Evolutionary conservation across 2,888 invertebrate species (phyloP), one percentile per base, ranked within the genome.

Genomic region (Tigriopus californicus): DNA sequence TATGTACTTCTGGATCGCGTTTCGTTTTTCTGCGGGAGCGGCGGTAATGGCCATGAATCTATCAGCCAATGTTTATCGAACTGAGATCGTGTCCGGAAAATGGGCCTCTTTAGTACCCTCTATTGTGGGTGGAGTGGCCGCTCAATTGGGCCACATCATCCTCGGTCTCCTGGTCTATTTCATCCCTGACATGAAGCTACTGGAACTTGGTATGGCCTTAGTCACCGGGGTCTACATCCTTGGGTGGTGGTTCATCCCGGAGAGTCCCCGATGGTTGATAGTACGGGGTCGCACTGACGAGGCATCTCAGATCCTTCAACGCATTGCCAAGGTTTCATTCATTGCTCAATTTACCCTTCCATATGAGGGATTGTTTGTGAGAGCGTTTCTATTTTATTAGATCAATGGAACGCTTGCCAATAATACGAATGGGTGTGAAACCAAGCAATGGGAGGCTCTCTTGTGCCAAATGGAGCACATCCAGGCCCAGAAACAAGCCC

Each of bases 131-230:
- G 52, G 52, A 12, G 22, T 52, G 15, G 24, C 52, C 2, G 25
- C 33, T 18, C 25, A 20, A 52, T 25, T 52, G 24, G 52, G 52
- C 15, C 22, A 33, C 10, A 24, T 52, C 10, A n/a, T 24, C 10
- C 52, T 52, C 10, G 52, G 52, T 22, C 52, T 52, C 33, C 13
- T 52, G 52, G 52, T 52, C 13, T 52, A 52, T 33, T 22, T 52
- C 22, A 18, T 52, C 10, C 52, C 52, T 25, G 33, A 15, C 11
- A 25, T 52, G 52, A 33, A 33, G 33, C 33, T 33, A 3, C 8
- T 33, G 33, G 33, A 33, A 8, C 33, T 33, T 33, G 33, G 33
- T 5, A 33, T 33, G 33, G 33, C 33, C 8, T 33, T 33, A 8
- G 15, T 18, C 22, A 52, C 52, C 22, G 24, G 10, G 33, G 52